phyloP scores from a whole-genome alignment of 2,113 vertebrate species.

The Alouatta palliata region DNA sequence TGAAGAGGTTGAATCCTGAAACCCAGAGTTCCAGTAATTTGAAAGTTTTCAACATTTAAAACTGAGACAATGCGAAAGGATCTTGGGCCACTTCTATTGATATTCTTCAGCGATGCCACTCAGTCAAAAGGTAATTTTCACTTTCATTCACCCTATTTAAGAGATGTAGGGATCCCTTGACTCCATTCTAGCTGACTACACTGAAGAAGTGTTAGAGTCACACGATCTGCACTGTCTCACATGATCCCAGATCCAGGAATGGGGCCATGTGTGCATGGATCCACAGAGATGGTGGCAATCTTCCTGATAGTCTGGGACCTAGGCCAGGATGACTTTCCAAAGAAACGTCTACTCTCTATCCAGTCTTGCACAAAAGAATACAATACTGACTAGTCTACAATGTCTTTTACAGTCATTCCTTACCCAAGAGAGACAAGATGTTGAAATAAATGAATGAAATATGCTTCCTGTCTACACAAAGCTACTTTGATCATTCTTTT shows the following conservation, averaged over 20 bases:
- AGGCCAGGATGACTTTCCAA: slow-evolving; percentile 64
- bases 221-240: not conserved
- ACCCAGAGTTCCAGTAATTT: slow-evolving; percentile 35
- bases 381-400: slow-evolving; percentile 32
- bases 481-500: slow-evolving; percentile 62
- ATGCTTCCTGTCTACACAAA: slow-evolving; percentile 53
- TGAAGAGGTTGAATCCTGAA: not conserved
- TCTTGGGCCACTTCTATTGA: slow-evolving; percentile 41
- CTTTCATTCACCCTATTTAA: slow-evolving; percentile 45
- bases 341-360: slow-evolving; percentile 47
- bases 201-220: not conserved
- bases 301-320: slow-evolving; percentile 49
- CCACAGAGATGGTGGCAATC: not conserved
- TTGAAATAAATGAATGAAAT: slow-evolving; percentile 72
- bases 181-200: slow-evolving; percentile 7
- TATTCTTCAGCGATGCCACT: slow-evolving; percentile 53
- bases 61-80: not conserved
- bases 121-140: slow-evolving; percentile 71
- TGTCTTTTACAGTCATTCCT: slow-evolving; percentile 63
- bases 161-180: slow-evolving; percentile 44
- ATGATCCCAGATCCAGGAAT: not conserved
- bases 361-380: slow-evolving; percentile 53
- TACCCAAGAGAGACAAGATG: slow-evolving; percentile 63
- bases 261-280: not conserved
- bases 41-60: slow-evolving; percentile 40